These are phyloP conservation scores for Seriola quinqueradiata DNA, from an alignment of 2,113 vertebrate genomes.

Conservation along the genomic window DNA sequence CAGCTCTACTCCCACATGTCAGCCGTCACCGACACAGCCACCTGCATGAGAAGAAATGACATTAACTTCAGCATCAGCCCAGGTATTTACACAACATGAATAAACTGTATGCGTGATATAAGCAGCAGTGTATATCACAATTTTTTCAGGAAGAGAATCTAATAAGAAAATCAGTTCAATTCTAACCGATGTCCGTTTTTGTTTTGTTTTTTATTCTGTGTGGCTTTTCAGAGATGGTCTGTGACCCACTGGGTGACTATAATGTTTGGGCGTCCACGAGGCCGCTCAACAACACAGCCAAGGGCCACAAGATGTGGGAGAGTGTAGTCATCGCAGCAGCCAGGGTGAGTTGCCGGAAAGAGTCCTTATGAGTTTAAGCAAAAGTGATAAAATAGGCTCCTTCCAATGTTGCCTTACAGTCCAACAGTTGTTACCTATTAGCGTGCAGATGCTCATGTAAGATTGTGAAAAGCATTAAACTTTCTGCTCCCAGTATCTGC, in stretches of 20 bases:
- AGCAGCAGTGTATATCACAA: neutral
- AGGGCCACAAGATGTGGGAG: constrained; percentile 80
- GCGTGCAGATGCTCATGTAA: neutral
- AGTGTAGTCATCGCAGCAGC: constrained; percentile 88
- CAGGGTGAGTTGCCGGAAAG: constrained; percentile 83
- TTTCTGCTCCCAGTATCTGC: neutral
- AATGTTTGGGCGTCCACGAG: constrained; percentile 91
- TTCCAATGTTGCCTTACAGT: neutral
- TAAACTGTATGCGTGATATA: neutral
- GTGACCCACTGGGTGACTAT: constrained; percentile 89
- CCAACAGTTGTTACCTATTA: neutral
- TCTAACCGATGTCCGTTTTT: neutral
- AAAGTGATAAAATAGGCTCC: neutral
- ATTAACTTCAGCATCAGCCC: constrained; percentile 91
- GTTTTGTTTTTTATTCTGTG: neutral
- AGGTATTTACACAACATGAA: constrained; percentile 77
- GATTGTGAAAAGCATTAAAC: neutral
- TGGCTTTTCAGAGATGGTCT: constrained; percentile 86
- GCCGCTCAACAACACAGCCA: constrained; percentile 87
- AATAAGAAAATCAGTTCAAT: no score
- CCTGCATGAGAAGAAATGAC: constrained; percentile 93
- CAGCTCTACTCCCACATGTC: constrained; percentile 96
- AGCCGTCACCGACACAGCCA: constrained; percentile 90
- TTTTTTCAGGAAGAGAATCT: neutral
- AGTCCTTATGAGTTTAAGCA: constrained; percentile 72